A percentile compares a stretch with the other conserved stretches of the same genome.
Conservation (phyloP, 2,797 vertebrate species). For the Ptychobarbus kaznakovi region DNA sequence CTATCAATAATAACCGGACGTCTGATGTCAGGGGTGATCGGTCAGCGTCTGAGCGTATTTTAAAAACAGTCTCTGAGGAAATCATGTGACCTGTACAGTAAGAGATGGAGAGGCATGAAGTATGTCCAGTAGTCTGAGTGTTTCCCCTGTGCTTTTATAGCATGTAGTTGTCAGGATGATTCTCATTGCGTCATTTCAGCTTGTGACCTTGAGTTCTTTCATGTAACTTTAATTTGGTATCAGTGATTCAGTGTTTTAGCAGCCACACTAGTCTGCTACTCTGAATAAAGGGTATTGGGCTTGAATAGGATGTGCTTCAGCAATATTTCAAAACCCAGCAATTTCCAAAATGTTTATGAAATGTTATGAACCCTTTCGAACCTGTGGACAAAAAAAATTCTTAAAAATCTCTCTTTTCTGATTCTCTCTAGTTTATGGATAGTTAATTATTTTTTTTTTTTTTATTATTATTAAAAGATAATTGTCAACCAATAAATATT, state of each 20-base stretch:
- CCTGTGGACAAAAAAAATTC: neutral
- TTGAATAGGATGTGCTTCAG: neutral
- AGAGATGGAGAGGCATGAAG: neutral
- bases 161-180: conserved; percentile 17
- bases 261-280: neutral
- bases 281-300: neutral
- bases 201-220: conserved; percentile 26
- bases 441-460: no score
- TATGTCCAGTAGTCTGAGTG: conserved; percentile 1
- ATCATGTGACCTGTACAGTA: conserved; percentile 32
- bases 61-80: conserved; percentile 22
- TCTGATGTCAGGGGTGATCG: conserved; percentile 21
- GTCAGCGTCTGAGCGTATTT: conserved; percentile 4
- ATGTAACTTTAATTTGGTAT: neutral
- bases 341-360: neutral
- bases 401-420: neutral
- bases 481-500: neutral
- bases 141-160: conserved; percentile 30
- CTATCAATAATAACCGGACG: conserved; percentile 34
- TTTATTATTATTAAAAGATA: neutral
- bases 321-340: neutral
- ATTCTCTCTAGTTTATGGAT: neutral
- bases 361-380: neutral
- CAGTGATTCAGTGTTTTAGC: neutral
- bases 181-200: conserved; percentile 13